phyloP scores from a whole-genome alignment of 2,888 invertebrate species.

The Pachydiplax longipennis region DNA sequence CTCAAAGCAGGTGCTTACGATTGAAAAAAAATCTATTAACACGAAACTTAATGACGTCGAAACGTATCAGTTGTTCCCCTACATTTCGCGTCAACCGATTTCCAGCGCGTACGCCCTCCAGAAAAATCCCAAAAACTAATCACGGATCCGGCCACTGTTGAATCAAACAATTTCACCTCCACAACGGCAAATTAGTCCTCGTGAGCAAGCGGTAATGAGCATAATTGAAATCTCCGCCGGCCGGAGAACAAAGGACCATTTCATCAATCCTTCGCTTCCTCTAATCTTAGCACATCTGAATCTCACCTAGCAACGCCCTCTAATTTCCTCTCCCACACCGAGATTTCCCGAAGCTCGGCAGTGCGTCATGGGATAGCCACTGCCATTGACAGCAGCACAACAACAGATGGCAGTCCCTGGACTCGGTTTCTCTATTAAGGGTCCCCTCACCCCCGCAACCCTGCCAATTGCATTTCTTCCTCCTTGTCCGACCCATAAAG shows the following conservation, averaged over 20 bases:
- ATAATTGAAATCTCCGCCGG: no score
- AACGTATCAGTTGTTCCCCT: no score
- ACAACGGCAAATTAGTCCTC: no score
- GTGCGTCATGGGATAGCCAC: constrained; percentile 25
- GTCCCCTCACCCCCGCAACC: background rate
- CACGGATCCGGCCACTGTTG: no score
- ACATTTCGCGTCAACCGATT: no score
- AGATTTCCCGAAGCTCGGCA: background rate
- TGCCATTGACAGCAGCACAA: constrained; percentile 30
- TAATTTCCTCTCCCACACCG: background rate
- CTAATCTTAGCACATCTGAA: background rate
- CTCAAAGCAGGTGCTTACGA: no score
- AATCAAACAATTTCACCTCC: no score
- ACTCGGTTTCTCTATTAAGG: constrained; percentile 17
- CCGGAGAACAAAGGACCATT: background rate
- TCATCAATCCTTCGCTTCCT: background rate
- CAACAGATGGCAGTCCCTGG: constrained; percentile 20
- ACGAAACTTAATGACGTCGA: no score
- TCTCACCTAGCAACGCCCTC: background rate
- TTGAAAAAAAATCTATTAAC: no score
- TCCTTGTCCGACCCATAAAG: background rate
- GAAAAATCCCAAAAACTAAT: no score
- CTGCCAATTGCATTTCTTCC: constrained; percentile 36
- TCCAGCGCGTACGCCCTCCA: no score
- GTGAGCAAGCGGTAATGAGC: no score